Conservation (phyloP, 2,797 vertebrate species). For the Eulemur rubriventer region DNA sequence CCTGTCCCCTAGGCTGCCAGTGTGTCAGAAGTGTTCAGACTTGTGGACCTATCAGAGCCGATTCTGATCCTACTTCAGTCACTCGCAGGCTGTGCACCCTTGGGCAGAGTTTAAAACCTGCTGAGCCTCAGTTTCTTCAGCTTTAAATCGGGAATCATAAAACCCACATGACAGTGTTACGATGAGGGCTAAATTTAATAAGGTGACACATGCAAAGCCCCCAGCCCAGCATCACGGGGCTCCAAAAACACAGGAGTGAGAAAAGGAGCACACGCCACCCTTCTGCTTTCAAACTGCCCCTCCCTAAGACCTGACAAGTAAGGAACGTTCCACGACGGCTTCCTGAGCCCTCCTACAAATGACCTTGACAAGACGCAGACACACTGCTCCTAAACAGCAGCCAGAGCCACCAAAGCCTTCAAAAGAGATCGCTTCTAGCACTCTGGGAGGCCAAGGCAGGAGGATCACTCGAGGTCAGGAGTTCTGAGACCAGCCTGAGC, state of each 20-base stretch:
- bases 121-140: background rate
- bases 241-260: background rate
- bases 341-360: background rate
- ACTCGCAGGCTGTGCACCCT: background rate
- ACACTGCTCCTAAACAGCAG: background rate
- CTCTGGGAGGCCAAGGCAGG: too few species aligned
- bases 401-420: background rate
- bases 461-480: too few species aligned
- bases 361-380: background rate
- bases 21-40: background rate
- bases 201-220: background rate
- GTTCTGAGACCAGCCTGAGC: too few species aligned
- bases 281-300: background rate
- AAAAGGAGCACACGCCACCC: fast-evolving
- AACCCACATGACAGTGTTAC: background rate
- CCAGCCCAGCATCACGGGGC: background rate
- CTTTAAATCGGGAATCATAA: background rate
- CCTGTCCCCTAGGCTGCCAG: background rate
- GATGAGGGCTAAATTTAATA: background rate
- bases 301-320: background rate
- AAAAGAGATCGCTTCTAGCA: background rate
- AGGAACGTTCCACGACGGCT: background rate
- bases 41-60: background rate
- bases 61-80: background rate
- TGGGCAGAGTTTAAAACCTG: background rate